Percentiles rank a stretch among this genome's conserved stretches.
phyloP scores from a whole-genome alignment of 23 tunicate genomes.

The Diplosoma virens region DNA sequence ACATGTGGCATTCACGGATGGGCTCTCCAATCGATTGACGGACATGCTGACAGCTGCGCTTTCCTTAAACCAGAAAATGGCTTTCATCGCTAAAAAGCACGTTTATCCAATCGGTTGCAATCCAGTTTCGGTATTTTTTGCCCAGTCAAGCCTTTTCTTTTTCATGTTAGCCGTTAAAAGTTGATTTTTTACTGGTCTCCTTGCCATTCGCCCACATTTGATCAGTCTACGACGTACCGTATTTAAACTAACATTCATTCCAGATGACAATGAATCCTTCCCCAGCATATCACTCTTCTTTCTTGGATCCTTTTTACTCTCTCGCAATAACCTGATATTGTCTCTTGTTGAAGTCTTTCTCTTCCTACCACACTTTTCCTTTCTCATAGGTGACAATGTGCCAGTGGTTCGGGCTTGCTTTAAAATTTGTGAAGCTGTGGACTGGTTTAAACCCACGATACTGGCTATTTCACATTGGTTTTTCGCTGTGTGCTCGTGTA shows the following conservation, averaged over 20 bases:
- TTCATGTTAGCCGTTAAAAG: not conserved
- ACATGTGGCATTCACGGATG: not conserved
- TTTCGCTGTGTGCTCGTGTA: not conserved
- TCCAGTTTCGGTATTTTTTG: too few relatives aligned
- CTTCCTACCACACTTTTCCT: not conserved
- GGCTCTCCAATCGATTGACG: not conserved
- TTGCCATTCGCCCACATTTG: constrained; percentile 1
- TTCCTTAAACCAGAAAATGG: not conserved
- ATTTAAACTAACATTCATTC: not conserved
- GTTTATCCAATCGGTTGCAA: too few relatives aligned
- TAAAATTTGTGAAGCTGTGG: not conserved
- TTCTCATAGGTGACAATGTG: not conserved
- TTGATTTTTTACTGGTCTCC: constrained; percentile 10
- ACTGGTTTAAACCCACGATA: not conserved
- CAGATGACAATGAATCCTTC: not conserved
- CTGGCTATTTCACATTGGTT: not conserved
- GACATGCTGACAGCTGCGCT: not conserved
- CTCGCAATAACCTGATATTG: not conserved
- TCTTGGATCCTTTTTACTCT: not conserved
- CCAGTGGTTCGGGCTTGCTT: not conserved
- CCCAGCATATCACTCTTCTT: not conserved
- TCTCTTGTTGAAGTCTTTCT: not conserved
- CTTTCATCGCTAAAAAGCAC: too few relatives aligned
- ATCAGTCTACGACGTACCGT: not conserved
- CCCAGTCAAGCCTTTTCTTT: not conserved